Percentiles rank a stretch among this genome's conserved stretches.
Evolutionary conservation across 2,797 vertebrate genomes (phyloP).

Genomic region (Galagoides demidoff): DNA sequence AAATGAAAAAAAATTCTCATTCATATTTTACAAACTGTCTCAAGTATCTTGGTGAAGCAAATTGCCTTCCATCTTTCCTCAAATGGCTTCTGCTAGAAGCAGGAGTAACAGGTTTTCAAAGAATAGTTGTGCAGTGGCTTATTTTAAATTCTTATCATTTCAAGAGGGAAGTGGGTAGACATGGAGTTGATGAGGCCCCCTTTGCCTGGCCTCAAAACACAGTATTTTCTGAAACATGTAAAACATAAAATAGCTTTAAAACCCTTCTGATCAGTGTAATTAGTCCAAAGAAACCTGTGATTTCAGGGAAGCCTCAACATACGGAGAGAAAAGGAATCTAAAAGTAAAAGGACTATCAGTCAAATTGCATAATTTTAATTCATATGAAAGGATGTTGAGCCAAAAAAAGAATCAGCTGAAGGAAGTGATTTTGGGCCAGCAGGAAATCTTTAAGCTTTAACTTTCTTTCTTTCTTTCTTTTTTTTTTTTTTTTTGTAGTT

Average conservation of each 20-base stretch:
- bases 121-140: neutral
- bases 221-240: neutral
- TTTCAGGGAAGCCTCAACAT: constrained; percentile 36
- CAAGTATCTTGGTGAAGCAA: neutral
- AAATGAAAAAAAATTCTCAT: neutral
- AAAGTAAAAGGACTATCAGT: neutral
- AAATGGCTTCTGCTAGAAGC: neutral
- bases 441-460: neutral
- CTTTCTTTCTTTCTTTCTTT: neutral
- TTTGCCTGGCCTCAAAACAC: neutral
- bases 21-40: neutral
- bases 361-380: neutral
- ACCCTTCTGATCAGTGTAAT: neutral
- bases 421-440: constrained; percentile 1
- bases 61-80: neutral
- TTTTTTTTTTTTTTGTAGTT: too few species aligned
- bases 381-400: neutral
- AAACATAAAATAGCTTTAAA: neutral
- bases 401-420: neutral
- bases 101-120: neutral
- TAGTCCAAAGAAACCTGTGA: neutral
- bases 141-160: neutral
- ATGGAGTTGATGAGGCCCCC: neutral
- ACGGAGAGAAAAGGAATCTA: neutral
- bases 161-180: neutral